These are phyloP conservation scores for Panagrolaimus sp. DNA, from an alignment of 1,140 invertebrate species.

Conservation along the genomic window DNA sequence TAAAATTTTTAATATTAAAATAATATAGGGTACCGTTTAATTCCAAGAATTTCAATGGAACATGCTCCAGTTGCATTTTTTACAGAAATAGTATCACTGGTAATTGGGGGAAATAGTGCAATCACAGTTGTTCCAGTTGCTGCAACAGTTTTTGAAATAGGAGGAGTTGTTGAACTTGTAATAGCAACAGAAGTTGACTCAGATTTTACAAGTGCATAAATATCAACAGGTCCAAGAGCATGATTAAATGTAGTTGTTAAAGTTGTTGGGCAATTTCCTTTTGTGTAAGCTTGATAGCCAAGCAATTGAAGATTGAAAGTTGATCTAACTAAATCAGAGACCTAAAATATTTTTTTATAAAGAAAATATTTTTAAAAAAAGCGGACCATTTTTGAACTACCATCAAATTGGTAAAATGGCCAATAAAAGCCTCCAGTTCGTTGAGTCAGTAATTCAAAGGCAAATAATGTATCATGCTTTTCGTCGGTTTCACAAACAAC, in stretches of 20 bases:
- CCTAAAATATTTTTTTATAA: too few relatives aligned
- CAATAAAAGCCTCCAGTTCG: neutral
- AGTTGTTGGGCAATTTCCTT: neutral
- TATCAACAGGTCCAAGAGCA: neutral
- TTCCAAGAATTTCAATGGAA: slow-evolving; percentile 2
- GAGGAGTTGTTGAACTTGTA: neutral
- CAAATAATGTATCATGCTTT: neutral
- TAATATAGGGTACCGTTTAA: too few relatives aligned
- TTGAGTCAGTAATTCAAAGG: neutral
- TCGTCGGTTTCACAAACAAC: neutral
- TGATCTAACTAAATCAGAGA: neutral
- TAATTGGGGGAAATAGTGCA: neutral
- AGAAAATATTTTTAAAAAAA: neutral
- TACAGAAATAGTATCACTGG: neutral
- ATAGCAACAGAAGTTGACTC: neutral
- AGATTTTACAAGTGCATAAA: neutral
- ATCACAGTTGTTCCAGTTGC: neutral
- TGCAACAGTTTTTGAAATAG: neutral
- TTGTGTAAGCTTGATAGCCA: neutral
- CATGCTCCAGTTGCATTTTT: neutral
- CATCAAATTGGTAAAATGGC: neutral
- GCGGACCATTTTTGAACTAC: neutral
- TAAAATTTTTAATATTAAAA: too few relatives aligned
- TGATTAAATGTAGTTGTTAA: neutral
- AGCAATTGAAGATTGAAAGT: neutral